Base-by-base conservation (phyloP, 2,888 invertebrate genomes). In the Lymantria monacha region DNA sequence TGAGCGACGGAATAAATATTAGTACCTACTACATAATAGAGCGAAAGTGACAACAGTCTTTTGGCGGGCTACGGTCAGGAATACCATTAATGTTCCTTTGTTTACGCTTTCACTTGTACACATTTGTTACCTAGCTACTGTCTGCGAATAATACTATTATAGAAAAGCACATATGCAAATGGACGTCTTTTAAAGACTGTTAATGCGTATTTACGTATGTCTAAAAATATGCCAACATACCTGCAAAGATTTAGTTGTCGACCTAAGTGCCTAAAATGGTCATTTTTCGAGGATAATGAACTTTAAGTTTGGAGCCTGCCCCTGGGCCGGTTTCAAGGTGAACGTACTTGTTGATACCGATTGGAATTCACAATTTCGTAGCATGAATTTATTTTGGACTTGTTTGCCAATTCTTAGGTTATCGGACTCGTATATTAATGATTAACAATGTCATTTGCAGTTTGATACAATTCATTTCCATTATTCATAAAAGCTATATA, bases 261-360 rank as follows among this genome's bases (percentile, higher is more conserved):
- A 61, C 58, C 59, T 64, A 68, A 68, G 64, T 64, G 57, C 73
- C 72, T 63, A 77, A 83, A 81, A 79, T 81, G 79, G 78, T 76
- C 66, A 81, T 81, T 81, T 76, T 57, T 66, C 46, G 84, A 81
- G 90, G 86, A 89, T 87, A 85, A 79, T 86, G 90, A 89, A 88
- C 90, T 79, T 76, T 69, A 50, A 72, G 66, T 81, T 81, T 62
- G 75, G 69, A 72, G 76, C 74, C 72, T 68, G 80, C 74, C 75
- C 69, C 71, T 75, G 74, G 83, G 79, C 89, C 89, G 88, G 90
- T 91, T 88, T 82, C 70, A 81, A 85, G 91, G 87, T 90, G 80
- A 90, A 88, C 73, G 88, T 69, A 84, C 89, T 77, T 78, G 78
- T 75, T 71, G 66, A 71, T 70, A 63, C 70, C 61, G 72, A 85